Conservation (phyloP, 2,797 vertebrate species). For the Brotogeris chrysoptera region DNA sequence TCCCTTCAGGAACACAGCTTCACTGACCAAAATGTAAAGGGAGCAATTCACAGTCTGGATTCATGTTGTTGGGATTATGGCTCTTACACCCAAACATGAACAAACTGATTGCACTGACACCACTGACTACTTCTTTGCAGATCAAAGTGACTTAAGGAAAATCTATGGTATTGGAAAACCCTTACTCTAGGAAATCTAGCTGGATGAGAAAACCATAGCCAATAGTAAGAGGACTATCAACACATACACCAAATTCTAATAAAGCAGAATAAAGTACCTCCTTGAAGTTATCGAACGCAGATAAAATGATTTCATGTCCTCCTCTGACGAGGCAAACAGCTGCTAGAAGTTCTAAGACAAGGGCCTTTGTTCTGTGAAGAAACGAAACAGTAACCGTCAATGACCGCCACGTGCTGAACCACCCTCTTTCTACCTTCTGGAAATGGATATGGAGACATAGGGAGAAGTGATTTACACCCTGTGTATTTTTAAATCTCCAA, state of each 20-base stretch:
- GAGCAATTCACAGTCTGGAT: background rate
- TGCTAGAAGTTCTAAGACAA: slow-evolving; percentile 91
- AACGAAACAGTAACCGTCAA: background rate
- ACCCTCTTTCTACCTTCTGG: background rate
- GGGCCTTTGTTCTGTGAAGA: slow-evolving; percentile 89
- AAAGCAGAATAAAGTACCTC: slow-evolving; percentile 78
- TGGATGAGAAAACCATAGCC: background rate
- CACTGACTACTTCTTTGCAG: background rate
- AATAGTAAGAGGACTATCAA: background rate
- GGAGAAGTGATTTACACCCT: background rate
- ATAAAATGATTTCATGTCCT: slow-evolving; percentile 94
- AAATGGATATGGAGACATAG: background rate
- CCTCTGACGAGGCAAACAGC: slow-evolving; percentile 95
- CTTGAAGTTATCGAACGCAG: slow-evolving; percentile 96
- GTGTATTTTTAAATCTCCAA: background rate
- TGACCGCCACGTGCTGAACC: background rate
- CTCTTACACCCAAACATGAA: rapidly evolving
- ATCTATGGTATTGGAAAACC: background rate
- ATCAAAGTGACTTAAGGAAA: background rate
- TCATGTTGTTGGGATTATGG: background rate
- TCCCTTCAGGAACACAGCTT: background rate
- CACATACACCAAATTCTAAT: background rate
- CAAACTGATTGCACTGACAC: rapidly evolving
- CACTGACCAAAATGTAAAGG: background rate
- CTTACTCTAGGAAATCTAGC: background rate